Evolutionary conservation across 1,140 invertebrate genomes (phyloP).

Genomic region (Prorops nasuta): DNA sequence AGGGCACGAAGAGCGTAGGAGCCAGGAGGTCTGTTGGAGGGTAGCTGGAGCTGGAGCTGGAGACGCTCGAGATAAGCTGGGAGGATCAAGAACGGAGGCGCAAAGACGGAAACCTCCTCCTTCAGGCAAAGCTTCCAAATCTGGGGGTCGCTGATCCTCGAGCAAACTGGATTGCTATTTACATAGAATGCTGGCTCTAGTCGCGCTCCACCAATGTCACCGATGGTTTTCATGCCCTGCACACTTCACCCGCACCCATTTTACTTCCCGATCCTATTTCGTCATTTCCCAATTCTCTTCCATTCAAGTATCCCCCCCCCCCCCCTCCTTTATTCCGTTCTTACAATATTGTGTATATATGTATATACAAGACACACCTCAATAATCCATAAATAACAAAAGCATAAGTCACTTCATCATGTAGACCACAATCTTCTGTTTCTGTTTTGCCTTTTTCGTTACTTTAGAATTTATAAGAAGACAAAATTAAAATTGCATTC

Average conservation of each 20-base stretch:
- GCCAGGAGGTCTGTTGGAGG: background rate
- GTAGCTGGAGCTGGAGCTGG: background rate
- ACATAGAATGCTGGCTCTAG: constrained; percentile 27
- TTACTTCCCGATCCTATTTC: constrained; percentile 12
- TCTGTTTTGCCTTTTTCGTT: too few species aligned
- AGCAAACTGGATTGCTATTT: constrained; percentile 38
- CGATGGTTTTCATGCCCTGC: constrained; percentile 17
- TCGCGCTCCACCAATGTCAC: constrained; percentile 10
- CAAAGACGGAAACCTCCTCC: constrained; percentile 23
- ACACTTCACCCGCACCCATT: constrained; percentile 8
- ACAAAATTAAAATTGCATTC: too few species aligned
- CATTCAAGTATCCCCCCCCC: too few species aligned
- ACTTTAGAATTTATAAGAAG: too few species aligned
- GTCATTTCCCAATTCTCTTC: constrained; percentile 5
- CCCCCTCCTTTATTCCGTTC: constrained; percentile 12
- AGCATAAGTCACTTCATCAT: constrained; percentile 2
- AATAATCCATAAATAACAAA: constrained; percentile 4
- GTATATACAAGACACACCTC: constrained; percentile 10
- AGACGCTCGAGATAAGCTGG: constrained; percentile 13
- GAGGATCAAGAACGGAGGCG: constrained; percentile 20
- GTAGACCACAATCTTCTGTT: constrained; percentile 5
- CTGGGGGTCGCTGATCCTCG: constrained; percentile 25
- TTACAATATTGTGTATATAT: constrained; percentile 8
- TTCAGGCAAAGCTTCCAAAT: constrained; percentile 17
- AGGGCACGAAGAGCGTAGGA: background rate